A percentile compares a stretch with the other conserved stretches of the same genome.
These are phyloP conservation scores for Heliopora coerulea DNA, from an alignment of 92 coral and sea anemone species.

Conservation along the genomic window DNA sequence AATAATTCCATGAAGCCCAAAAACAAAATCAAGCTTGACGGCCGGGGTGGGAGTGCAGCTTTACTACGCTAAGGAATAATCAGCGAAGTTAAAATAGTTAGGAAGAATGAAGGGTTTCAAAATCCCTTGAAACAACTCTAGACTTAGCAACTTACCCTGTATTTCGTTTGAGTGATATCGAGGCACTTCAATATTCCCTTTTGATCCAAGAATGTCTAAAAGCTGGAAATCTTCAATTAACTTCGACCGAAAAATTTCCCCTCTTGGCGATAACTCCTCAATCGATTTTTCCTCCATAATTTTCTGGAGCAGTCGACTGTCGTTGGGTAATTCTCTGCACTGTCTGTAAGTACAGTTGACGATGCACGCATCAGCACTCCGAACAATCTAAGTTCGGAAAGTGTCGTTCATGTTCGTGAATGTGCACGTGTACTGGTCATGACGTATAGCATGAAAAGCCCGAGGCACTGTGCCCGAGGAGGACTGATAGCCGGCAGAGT, in stretches of 20 bases:
- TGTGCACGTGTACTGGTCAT: not conserved
- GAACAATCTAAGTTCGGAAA: too few relatives aligned
- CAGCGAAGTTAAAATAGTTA: too few relatives aligned
- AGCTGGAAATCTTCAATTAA: slow-evolving; percentile 97
- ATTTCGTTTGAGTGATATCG: slow-evolving; percentile 90
- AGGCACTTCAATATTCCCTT: slow-evolving; percentile 71
- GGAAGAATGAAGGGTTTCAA: too few relatives aligned
- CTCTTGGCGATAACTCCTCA: slow-evolving; percentile 91
- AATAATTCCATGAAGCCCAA: too few relatives aligned
- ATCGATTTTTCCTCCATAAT: slow-evolving; percentile 70
- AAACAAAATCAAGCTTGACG: too few relatives aligned
- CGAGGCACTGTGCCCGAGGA: too few relatives aligned
- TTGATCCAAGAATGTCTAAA: slow-evolving; percentile 77
- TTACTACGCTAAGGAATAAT: too few relatives aligned
- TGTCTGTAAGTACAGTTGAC: slow-evolving; percentile 50
- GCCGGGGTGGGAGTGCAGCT: too few relatives aligned
- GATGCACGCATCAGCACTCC: too few relatives aligned
- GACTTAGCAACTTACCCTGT: slow-evolving; percentile 75
- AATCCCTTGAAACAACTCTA: too few relatives aligned
- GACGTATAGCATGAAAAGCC: too few relatives aligned
- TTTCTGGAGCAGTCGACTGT: not conserved
- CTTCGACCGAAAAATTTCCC: slow-evolving; percentile 94
- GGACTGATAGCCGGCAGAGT: too few relatives aligned
- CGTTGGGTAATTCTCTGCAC: slow-evolving; percentile 55
- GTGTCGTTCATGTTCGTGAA: not conserved